A percentile compares a stretch with the other conserved stretches of the same genome.
Evolutionary conservation across 1,140 invertebrate species (phyloP).

Genomic region (Chymomyza costata): DNA sequence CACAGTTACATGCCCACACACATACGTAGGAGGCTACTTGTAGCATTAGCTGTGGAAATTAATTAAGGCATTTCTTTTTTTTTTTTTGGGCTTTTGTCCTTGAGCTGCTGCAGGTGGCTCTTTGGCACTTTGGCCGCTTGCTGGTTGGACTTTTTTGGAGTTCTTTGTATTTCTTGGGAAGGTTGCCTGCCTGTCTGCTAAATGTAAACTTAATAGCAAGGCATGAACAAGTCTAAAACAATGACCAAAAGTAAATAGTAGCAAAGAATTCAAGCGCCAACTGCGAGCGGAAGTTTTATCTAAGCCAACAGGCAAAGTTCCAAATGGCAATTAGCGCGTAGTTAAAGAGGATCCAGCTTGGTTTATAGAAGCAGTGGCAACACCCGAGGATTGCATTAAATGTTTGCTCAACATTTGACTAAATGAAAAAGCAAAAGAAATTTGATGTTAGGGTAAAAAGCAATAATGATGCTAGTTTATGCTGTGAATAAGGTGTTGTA

Average conservation of each 20-base stretch:
- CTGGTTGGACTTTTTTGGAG: conserved; percentile 26
- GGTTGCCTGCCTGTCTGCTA: conserved; percentile 25
- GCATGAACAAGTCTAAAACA: conserved; percentile 63
- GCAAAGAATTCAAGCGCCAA: conserved; percentile 5
- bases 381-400: no score
- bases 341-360: no score
- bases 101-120: conserved; percentile 19
- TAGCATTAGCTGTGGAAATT: conserved; percentile 31
- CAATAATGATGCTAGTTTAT: no score
- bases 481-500: no score
- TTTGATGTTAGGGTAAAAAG: no score
- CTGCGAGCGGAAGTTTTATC: conserved; percentile 46
- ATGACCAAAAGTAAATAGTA: conserved; percentile 57
- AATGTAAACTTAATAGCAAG: conserved; percentile 68
- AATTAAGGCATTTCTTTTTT: conserved; percentile 45
- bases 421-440: no score
- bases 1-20: conserved; percentile 16
- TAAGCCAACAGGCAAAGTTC: conserved; percentile 55
- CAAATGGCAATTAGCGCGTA: conserved; percentile 63
- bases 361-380: no score
- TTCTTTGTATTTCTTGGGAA: conserved; percentile 8
- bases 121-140: background rate
- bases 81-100: no score
- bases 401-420: no score
- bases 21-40: background rate